Percentiles rank a stretch among this genome's conserved stretches.
Evolutionary conservation across 2,888 invertebrate genomes (phyloP).

Genomic region (Arrhopalites spinosus): DNA sequence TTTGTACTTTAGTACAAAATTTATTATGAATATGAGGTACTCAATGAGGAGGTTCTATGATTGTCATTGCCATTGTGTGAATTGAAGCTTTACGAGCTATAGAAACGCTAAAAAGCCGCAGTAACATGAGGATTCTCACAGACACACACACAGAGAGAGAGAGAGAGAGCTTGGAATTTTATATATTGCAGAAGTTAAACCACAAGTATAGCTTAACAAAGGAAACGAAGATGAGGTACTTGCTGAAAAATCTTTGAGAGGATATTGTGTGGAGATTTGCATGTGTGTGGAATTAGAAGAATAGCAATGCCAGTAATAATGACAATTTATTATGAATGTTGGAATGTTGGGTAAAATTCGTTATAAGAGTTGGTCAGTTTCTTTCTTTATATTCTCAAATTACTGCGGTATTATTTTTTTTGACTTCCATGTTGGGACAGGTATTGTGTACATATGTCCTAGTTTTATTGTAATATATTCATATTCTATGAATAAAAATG

Average conservation of each 20-base stretch:
- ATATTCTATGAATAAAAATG: no score
- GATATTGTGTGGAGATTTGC: not conserved
- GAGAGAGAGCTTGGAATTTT: no score
- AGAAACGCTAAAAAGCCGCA: no score
- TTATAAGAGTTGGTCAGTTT: not conserved
- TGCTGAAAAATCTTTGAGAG: not conserved
- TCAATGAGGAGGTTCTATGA: not conserved
- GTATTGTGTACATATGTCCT: constrained; percentile 1
- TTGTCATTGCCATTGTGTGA: constrained; percentile 3
- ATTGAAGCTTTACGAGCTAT: not conserved
- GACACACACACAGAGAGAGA: no score
- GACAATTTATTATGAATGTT: constrained; percentile 9
- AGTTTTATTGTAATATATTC: no score
- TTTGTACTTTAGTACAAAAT: no score
- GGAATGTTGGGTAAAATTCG: no score
- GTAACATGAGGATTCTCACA: no score
- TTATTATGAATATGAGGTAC: not conserved
- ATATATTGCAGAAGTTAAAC: no score
- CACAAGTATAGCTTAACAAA: no score
- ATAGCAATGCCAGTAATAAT: not conserved
- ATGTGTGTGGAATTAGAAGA: not conserved
- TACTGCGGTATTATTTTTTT: not conserved
- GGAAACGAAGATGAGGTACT: not conserved
- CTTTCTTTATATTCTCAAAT: not conserved
- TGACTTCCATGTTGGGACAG: not conserved